These are phyloP conservation scores for Pelusios castaneus DNA, from an alignment of 2,113 vertebrate species.

Conservation along the genomic window DNA sequence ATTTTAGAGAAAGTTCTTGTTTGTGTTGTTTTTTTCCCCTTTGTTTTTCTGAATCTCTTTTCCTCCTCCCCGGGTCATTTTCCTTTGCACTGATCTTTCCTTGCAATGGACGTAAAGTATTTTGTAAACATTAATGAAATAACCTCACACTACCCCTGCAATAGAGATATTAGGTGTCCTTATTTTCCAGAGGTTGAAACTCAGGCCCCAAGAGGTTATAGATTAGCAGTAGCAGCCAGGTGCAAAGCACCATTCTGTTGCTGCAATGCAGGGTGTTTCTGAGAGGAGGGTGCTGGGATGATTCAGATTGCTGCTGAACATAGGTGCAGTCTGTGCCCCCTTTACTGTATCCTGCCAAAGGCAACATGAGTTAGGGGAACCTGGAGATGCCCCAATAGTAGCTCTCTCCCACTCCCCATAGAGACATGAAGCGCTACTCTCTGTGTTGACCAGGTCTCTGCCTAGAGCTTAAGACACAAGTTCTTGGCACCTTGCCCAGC, in stretches of 20 bases:
- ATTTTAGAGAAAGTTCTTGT: background rate
- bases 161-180: background rate
- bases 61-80: rapidly evolving
- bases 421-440: background rate
- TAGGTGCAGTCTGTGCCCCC: background rate
- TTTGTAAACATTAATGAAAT: background rate
- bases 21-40: background rate
- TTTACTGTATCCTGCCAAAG: background rate
- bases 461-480: background rate
- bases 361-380: background rate
- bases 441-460: background rate
- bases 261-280: background rate
- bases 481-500: background rate
- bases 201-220: background rate
- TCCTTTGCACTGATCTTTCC: background rate
- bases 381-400: background rate
- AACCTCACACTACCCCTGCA: background rate
- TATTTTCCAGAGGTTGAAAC: background rate
- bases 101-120: background rate
- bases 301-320: background rate
- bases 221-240: background rate
- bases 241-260: background rate
- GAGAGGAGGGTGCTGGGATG: background rate
- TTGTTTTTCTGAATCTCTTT: background rate
- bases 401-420: background rate